phyloP scores from a whole-genome alignment of 2,797 vertebrate genomes.

The Paramormyrops hopkinsi region DNA sequence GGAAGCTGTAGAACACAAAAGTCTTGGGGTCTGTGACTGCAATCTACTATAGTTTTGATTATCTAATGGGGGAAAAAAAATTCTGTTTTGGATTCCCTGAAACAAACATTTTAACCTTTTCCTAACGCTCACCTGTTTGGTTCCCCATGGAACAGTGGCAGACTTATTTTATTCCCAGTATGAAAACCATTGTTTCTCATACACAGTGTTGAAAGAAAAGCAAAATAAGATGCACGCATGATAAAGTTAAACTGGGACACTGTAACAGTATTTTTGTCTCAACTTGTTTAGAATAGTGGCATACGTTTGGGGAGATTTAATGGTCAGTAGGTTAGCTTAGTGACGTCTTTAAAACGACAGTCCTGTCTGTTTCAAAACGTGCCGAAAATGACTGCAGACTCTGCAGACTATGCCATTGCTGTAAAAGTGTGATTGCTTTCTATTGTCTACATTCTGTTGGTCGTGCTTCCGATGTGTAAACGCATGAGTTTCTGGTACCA shows the following conservation, averaged over 20 bases:
- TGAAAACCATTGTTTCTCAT: neutral
- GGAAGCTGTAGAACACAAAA: constrained; percentile 19
- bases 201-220: neutral
- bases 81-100: neutral
- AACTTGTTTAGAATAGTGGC: constrained; percentile 1
- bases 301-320: neutral
- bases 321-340: neutral
- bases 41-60: constrained; percentile 27
- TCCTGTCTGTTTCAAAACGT: constrained; percentile 27
- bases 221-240: neutral
- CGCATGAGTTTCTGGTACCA: constrained; percentile 29
- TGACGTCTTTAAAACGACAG: constrained; percentile 8
- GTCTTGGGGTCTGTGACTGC: constrained; percentile 34
- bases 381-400: constrained; percentile 16
- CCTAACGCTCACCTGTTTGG: neutral
- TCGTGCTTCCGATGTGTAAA: constrained; percentile 31
- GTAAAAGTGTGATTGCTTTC: constrained; percentile 27
- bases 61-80: neutral
- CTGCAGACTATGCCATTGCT: constrained; percentile 22
- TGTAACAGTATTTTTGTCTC: constrained; percentile 6
- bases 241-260: neutral
- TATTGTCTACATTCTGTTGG: constrained; percentile 23
- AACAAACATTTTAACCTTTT: neutral
- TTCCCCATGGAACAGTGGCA: neutral
- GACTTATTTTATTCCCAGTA: neutral